Evolutionary conservation across 2,797 vertebrate genomes (phyloP).

Genomic region (Clamator glandarius): DNA sequence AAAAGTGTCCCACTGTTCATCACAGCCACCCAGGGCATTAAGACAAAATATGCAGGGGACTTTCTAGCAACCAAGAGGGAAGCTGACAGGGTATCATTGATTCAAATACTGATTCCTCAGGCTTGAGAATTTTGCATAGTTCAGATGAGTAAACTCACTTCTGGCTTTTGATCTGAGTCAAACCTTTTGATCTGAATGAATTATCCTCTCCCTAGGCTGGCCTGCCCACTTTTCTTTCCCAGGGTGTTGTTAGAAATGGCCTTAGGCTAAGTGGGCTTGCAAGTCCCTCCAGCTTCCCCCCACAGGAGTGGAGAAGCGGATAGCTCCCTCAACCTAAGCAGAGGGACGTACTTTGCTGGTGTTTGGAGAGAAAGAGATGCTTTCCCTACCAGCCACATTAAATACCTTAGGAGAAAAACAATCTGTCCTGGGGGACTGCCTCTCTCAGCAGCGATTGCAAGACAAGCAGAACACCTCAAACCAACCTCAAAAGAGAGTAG

Average conservation of each 20-base stretch:
- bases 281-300: not conserved
- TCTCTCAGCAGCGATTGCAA: not conserved
- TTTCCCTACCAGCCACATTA: not conserved
- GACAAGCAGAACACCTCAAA: not conserved
- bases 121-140: not conserved
- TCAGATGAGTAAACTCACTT: not conserved
- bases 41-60: not conserved
- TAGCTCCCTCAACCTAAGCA: not conserved
- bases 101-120: not conserved
- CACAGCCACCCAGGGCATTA: not conserved
- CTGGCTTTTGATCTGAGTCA: not conserved
- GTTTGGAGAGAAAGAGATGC: no score
- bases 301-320: not conserved
- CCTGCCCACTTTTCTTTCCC: not conserved
- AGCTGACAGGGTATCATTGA: not conserved
- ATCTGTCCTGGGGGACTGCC: not conserved
- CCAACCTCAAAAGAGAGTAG: not conserved
- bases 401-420: not conserved
- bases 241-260: not conserved
- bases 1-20: not conserved
- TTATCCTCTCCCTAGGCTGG: not conserved
- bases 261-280: not conserved
- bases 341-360: no score
- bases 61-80: not conserved
- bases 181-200: not conserved